A percentile compares a stretch with the other conserved stretches of the same genome.
These are phyloP conservation scores for Trilocha varians DNA, from an alignment of 2,888 invertebrate species.

Conservation along the genomic window DNA sequence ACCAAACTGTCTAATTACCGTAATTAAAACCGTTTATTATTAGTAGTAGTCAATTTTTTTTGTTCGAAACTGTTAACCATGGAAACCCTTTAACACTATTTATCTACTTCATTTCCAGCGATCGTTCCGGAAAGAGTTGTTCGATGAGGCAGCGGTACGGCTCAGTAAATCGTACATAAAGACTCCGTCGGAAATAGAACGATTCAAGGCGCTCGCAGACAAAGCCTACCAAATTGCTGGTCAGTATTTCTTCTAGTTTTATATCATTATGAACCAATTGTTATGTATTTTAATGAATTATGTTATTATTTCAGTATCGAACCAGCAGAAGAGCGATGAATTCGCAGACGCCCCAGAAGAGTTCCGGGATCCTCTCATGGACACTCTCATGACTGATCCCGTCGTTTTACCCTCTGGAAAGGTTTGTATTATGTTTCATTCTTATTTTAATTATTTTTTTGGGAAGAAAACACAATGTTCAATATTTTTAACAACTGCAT, in stretches of 20 bases:
- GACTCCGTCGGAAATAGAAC: constrained; percentile 86
- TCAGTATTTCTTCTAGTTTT: constrained; percentile 22
- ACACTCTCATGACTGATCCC: constrained; percentile 96
- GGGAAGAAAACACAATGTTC: too few species aligned
- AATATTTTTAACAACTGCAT: too few species aligned
- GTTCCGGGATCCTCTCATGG: constrained; percentile 97
- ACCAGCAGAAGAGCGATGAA: constrained; percentile 92
- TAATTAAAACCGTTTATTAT: too few species aligned
- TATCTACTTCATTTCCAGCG: constrained; percentile 73
- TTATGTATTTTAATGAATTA: neutral
- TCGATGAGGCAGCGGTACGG: constrained; percentile 90
- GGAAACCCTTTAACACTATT: too few species aligned
- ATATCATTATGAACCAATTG: neutral
- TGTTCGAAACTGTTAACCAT: too few species aligned
- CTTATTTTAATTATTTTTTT: too few species aligned
- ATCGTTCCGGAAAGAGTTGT: constrained; percentile 93
- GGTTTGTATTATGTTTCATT: constrained; percentile 28
- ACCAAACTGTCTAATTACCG: too few species aligned
- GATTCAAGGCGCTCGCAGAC: constrained; percentile 83
- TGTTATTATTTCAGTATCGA: constrained; percentile 69
- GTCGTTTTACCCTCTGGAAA: constrained; percentile 92
- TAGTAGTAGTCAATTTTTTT: too few species aligned
- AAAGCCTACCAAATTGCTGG: constrained; percentile 84
- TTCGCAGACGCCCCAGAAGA: constrained; percentile 97
- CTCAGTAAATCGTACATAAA: constrained; percentile 89